These are phyloP conservation scores for Cephus cinctus DNA, from an alignment of 1,140 invertebrate species.

Conservation along the genomic window DNA sequence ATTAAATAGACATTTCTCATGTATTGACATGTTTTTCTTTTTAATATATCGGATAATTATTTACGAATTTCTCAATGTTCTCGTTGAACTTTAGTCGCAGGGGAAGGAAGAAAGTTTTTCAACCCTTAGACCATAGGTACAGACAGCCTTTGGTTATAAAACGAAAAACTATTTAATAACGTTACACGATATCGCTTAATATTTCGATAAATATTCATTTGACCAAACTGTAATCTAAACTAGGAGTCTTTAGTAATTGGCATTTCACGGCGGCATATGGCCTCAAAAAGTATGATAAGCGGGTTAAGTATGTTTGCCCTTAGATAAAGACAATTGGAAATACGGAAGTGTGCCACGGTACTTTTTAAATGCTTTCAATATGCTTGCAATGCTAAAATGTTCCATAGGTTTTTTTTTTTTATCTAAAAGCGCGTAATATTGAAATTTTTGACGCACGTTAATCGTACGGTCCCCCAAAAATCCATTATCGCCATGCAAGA, in stretches of 20 bases:
- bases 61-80: neutral
- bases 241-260: constrained; percentile 52
- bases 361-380: no score
- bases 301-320: no score
- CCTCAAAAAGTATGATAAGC: no score
- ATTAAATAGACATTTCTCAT: neutral
- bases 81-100: neutral
- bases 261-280: constrained; percentile 45
- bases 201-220: constrained; percentile 24
- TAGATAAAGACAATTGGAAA: no score
- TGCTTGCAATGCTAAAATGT: no score
- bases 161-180: constrained; percentile 30
- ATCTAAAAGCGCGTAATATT: no score
- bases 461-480: no score
- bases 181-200: constrained; percentile 28
- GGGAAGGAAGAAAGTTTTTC: constrained; percentile 5
- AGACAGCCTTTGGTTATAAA: constrained; percentile 36
- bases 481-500: no score
- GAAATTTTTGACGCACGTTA: no score
- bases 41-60: constrained; percentile 14
- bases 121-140: constrained; percentile 25
- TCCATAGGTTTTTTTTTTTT: no score
- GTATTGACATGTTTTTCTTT: constrained; percentile 17
- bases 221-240: constrained; percentile 27
- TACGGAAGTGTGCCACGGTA: no score